A percentile compares a stretch with the other conserved stretches of the same genome.
Evolutionary conservation across 2,113 vertebrate species (phyloP).

Genomic region (Theristicus caerulescens): DNA sequence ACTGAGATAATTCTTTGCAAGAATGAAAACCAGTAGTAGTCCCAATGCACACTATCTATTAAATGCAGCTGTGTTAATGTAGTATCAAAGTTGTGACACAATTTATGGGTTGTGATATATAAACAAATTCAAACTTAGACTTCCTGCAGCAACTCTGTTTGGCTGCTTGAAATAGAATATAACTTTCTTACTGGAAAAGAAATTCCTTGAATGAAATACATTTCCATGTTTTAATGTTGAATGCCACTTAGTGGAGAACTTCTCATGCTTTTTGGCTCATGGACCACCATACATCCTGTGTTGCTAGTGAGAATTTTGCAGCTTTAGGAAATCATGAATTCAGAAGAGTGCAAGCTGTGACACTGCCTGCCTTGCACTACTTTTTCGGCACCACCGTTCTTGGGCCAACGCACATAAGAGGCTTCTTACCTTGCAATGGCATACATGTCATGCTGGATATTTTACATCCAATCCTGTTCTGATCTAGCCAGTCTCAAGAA

Average conservation of each 20-base stretch:
- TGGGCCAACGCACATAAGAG: neutral
- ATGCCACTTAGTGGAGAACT: neutral
- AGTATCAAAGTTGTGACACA: neutral
- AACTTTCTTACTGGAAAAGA: neutral
- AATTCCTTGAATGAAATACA: neutral
- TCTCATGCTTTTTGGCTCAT: neutral
- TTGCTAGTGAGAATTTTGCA: neutral
- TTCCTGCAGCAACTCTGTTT: neutral
- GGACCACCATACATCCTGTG: neutral
- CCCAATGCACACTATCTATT: neutral
- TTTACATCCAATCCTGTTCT: neutral
- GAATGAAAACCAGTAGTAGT: neutral
- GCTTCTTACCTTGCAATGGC: neutral
- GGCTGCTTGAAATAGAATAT: neutral
- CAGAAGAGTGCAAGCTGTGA: neutral
- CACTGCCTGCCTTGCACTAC: neutral
- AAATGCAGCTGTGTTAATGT: neutral
- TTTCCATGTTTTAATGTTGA: neutral
- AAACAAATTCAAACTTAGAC: neutral
- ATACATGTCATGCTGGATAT: neutral
- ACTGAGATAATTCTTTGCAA: neutral
- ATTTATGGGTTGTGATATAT: neutral
- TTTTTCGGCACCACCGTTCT: neutral
- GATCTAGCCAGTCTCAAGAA: neutral
- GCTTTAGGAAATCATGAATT: neutral